Evolutionary conservation across 2,113 vertebrate species (phyloP), one percentile per base, ranked within the genome.

Genomic region (Zeus faber): DNA sequence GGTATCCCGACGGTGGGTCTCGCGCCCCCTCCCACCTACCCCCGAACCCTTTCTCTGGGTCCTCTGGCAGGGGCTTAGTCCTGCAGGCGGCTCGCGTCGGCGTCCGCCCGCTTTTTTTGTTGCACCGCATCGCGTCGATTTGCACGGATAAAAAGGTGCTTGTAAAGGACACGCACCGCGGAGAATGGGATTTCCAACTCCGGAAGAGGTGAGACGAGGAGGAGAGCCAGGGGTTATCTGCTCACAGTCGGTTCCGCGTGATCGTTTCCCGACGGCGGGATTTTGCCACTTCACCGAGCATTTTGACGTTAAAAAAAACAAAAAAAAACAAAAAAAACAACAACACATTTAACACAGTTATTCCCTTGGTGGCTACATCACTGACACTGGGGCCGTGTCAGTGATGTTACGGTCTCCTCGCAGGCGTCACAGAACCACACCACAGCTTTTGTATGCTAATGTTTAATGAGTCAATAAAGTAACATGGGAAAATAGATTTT

Each of bases 1-100:
- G 91, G 84, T 89, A 92, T 91, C 84, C 85, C 79, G 80, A 90
- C 84, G 91, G 91, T 91, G 89, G 88, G 90, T 88, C 82, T 87
- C 86, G 91, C 89, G 91, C 92, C 91, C 48, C 51, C 25, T 29
- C 25, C 11, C 24, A 16, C 26, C n/a, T 24, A 35, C 51, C 6
- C 25, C 40, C 13, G n/a, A n/a, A 10, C 22, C 14, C 10, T 46
- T 21, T 46, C 10, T 24, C 10, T 46, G 20, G 8, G 20, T 22
- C 21, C 3, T 14, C 44, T 5, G n/a, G n/a, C n/a, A n/a, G n/a
- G n/a, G n/a, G n/a, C n/a, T n/a, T n/a, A n/a, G n/a, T n/a, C n/a
- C n/a, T n/a, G n/a, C n/a, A n/a, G n/a, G n/a, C n/a, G n/a, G n/a
- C n/a, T 46, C 21, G 11, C 5, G 18, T 46, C 44, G 2, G 22